These are phyloP conservation scores for Pogonus chalceus DNA, from an alignment of 1,140 invertebrate genomes.

Conservation along the genomic window DNA sequence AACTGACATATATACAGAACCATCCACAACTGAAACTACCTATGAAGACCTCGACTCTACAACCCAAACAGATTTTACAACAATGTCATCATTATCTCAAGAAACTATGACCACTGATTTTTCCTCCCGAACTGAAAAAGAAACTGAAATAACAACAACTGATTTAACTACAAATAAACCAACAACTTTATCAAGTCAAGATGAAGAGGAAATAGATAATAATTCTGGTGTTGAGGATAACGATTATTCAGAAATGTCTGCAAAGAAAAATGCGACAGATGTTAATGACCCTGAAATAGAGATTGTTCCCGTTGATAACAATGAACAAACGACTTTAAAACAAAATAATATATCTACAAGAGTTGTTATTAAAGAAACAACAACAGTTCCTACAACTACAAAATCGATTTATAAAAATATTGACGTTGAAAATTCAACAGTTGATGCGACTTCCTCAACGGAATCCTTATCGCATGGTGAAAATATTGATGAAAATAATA, in stretches of 20 bases:
- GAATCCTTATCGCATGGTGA: neutral
- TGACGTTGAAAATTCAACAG: neutral
- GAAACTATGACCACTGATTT: constrained; percentile 3
- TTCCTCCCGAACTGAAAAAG: constrained; percentile 1
- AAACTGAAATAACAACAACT: neutral
- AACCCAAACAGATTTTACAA: too few species aligned
- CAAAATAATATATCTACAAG: neutral
- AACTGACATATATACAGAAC: constrained; percentile 9
- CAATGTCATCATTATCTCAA: neutral
- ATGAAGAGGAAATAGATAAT: neutral
- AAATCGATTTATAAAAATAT: neutral
- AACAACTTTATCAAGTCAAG: neutral
- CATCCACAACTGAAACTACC: neutral
- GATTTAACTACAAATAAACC: constrained; percentile 9
- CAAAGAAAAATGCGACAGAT: constrained; percentile 6
- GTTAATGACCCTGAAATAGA: constrained; percentile 6
- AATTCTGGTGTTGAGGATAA: constrained; percentile 7
- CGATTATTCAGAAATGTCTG: constrained; percentile 5
- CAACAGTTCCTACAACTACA: neutral
- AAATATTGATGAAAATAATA: constrained; percentile 15
- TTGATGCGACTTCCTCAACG: neutral
- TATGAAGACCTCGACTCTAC: too few species aligned
- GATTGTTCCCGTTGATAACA: neutral
- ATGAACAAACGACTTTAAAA: neutral
- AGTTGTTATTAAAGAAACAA: neutral